phyloP scores from a whole-genome alignment of 2,797 vertebrate species.

The Oreochromis mossambicus region DNA sequence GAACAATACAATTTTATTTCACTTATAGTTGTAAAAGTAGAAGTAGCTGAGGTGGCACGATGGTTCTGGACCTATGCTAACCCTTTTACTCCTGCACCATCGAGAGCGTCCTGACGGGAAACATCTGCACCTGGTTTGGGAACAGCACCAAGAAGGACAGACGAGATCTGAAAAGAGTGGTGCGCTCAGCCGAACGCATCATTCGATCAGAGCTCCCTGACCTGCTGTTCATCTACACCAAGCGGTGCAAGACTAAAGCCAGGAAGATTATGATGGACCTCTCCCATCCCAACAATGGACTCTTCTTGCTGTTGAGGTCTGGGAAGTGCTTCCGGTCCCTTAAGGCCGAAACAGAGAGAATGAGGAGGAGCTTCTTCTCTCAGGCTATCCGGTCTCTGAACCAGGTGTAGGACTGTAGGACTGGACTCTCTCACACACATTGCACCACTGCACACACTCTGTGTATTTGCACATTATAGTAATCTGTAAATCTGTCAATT shows the following conservation, averaged over 20 bases:
- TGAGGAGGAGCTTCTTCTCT: background rate
- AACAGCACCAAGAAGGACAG: too few species aligned
- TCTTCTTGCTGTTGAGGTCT: background rate
- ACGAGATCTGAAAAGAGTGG: too few species aligned
- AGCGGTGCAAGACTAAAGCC: background rate
- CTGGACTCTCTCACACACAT: background rate
- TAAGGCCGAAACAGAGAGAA: background rate
- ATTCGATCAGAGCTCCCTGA: background rate
- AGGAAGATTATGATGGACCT: background rate
- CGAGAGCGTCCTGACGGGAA: too few species aligned
- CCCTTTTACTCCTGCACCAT: too few species aligned
- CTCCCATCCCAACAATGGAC: background rate
- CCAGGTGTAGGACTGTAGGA: background rate
- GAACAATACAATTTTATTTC: too few species aligned
- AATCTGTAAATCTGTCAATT: background rate
- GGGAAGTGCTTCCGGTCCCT: fast-evolving
- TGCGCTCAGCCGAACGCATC: too few species aligned
- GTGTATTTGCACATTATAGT: background rate
- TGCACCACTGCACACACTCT: background rate
- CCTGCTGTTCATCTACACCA: background rate
- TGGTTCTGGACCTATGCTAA: too few species aligned
- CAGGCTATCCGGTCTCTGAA: background rate
- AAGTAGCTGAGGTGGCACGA: too few species aligned
- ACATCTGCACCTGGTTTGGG: too few species aligned
- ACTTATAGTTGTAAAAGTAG: too few species aligned